phyloP scores from a whole-genome alignment of 2,113 vertebrate species.

The Urocolius indicus region DNA sequence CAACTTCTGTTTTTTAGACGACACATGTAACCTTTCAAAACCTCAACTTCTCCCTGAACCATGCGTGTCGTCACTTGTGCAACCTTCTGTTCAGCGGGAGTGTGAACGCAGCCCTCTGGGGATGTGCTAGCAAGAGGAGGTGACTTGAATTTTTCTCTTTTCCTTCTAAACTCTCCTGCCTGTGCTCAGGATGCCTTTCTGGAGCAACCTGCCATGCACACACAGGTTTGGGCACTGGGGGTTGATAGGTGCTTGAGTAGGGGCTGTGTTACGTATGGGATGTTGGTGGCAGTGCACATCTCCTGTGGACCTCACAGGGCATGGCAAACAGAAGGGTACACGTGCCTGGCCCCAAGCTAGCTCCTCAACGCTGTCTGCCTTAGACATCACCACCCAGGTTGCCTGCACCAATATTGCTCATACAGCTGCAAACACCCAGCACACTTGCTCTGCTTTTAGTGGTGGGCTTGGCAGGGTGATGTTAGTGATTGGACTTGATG shows the following conservation, averaged over 20 bases:
- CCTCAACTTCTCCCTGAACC: not conserved
- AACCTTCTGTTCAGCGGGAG: conserved; percentile 45
- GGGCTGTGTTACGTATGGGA: accelerated
- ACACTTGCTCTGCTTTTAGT: not conserved
- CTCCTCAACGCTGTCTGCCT: not conserved
- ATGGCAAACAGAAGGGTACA: not conserved
- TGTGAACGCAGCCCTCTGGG: conserved; percentile 37
- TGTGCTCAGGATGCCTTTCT: not conserved
- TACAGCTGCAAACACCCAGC: not conserved
- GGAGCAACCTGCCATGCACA: not conserved
- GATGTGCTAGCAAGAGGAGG: not conserved
- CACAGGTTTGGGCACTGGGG: not conserved
- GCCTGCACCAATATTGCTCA: accelerated
- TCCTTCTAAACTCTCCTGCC: not conserved
- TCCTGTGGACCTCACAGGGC: not conserved
- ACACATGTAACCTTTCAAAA: conserved; percentile 31
- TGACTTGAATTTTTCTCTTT: conserved; percentile 12
- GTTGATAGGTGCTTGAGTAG: not conserved
- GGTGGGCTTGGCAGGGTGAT: too few species aligned
- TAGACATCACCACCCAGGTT: not conserved
- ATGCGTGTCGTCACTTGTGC: not conserved
- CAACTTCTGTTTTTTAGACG: conserved; percentile 19
- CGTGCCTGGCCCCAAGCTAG: not conserved
- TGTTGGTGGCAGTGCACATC: accelerated
- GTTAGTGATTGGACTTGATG: too few species aligned